These are phyloP conservation scores for Riptortus pedestris DNA, from an alignment of 1,140 invertebrate genomes.

Conservation along the genomic window DNA sequence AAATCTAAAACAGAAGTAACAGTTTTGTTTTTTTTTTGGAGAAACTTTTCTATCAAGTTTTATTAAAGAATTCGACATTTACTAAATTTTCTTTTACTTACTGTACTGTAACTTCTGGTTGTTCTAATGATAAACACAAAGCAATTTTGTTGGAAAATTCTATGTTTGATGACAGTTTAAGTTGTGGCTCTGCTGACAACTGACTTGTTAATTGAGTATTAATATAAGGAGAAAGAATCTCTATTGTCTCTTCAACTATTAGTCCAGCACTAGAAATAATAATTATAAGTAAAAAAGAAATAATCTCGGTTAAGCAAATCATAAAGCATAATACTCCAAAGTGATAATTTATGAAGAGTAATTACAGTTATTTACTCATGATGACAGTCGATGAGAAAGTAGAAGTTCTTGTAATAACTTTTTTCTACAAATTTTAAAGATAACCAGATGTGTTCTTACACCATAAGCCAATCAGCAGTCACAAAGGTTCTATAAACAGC, in stretches of 20 bases:
- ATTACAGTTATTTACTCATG: no score
- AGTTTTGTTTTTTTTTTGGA: not conserved
- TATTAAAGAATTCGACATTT: constrained; percentile 11
- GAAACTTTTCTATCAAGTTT: not conserved
- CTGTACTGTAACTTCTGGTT: constrained; percentile 54
- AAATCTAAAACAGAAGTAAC: not conserved
- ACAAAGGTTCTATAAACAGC: no score
- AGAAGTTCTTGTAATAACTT: no score
- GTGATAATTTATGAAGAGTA: no score
- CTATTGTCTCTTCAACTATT: not conserved
- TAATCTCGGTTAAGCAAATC: no score
- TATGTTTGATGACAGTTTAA: constrained; percentile 64
- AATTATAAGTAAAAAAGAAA: not conserved
- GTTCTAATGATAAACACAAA: constrained; percentile 68
- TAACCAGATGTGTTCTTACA: no score
- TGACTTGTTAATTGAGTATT: constrained; percentile 31
- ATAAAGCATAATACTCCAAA: no score
- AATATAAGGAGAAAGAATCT: not conserved
- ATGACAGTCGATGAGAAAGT: no score
- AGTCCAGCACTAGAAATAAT: not conserved
- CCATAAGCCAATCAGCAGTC: no score
- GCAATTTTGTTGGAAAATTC: constrained; percentile 67
- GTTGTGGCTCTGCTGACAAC: constrained; percentile 56
- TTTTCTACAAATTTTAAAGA: no score
- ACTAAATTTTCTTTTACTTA: constrained; percentile 37